These are phyloP conservation scores for Trochalopteron elliotii DNA, from an alignment of 2,113 vertebrate species.

Conservation along the genomic window DNA sequence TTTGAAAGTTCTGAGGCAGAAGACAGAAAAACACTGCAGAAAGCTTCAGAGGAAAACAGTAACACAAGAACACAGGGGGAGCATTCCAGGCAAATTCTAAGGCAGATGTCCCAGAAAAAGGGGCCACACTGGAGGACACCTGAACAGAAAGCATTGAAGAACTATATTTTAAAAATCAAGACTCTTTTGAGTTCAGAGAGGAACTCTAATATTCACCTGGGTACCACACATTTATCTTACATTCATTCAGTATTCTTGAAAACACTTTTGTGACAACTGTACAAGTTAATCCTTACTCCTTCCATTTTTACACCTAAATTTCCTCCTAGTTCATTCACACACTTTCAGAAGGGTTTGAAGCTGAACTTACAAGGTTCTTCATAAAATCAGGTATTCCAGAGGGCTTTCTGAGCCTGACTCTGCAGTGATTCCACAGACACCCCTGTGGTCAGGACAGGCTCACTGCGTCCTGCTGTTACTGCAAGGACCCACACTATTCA, in stretches of 20 bases:
- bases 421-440: background rate
- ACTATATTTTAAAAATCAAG: background rate
- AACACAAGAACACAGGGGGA: background rate
- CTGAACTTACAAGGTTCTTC: background rate
- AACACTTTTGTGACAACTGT: background rate
- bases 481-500: background rate
- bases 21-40: background rate
- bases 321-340: background rate
- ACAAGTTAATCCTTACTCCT: background rate
- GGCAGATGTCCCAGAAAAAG: background rate
- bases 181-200: background rate
- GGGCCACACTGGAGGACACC: background rate
- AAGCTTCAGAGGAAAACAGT: background rate
- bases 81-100: background rate
- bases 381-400: background rate
- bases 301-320: background rate
- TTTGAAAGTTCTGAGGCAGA: background rate
- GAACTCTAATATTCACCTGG: background rate
- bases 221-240: background rate
- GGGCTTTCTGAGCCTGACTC: background rate
- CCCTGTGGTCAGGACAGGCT: background rate
- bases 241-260: background rate
- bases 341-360: background rate
- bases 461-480: rapidly evolving
- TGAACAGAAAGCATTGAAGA: background rate